A percentile compares a stretch with the other conserved stretches of the same genome.
phyloP scores from a whole-genome alignment of 2,797 vertebrate genomes.

The Tamandua tetradactyla region DNA sequence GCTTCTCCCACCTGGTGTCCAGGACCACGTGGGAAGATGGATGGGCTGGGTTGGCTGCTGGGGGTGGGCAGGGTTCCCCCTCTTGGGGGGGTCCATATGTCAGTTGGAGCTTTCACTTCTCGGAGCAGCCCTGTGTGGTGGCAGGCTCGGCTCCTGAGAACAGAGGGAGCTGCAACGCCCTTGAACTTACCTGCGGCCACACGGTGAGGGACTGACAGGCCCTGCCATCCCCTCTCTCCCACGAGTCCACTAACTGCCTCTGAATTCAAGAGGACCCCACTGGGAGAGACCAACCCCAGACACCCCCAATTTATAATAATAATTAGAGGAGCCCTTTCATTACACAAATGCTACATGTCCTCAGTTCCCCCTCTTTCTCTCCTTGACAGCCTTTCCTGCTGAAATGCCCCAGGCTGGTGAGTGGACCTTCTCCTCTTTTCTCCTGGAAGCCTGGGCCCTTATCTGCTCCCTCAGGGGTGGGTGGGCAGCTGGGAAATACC shows the following conservation, averaged over 20 bases:
- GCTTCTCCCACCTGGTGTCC: background rate
- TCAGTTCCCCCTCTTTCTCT: background rate
- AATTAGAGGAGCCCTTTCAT: background rate
- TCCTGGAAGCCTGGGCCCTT: background rate
- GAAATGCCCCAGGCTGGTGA: constrained; percentile 70
- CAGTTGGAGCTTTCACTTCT: background rate
- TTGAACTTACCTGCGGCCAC: background rate
- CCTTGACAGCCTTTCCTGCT: constrained; percentile 71
- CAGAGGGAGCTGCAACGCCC: background rate
- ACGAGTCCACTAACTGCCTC: background rate
- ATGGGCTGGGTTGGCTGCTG: background rate
- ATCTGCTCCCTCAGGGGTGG: background rate
- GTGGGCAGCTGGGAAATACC: no score
- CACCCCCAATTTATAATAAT: background rate
- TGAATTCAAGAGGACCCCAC: background rate
- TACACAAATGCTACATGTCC: background rate
- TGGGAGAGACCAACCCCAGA: background rate
- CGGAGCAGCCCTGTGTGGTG: background rate
- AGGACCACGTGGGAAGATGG: background rate
- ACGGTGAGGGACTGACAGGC: background rate
- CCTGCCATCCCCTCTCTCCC: background rate
- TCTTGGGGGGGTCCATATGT: background rate
- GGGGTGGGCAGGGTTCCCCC: background rate
- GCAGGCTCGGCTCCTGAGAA: background rate
- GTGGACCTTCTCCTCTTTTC: background rate